A percentile compares a stretch with the other conserved stretches of the same genome.
Evolutionary conservation across 2,113 vertebrate genomes (phyloP).

Genomic region (Scartelaos histophorus): DNA sequence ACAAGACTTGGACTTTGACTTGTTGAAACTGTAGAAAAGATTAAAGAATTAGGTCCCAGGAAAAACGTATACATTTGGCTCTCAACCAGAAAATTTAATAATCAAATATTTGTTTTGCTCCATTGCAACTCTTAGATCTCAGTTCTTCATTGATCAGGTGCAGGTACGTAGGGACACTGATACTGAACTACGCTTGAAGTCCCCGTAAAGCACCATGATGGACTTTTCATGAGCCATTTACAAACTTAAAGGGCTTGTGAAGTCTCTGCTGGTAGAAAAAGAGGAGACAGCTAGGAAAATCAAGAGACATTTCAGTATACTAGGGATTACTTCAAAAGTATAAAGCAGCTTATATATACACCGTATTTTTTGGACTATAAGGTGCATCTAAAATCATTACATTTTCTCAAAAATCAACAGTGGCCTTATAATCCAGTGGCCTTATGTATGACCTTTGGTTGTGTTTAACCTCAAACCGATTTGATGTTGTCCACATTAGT

Average conservation of each 20-base stretch:
- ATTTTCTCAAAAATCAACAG: too few species aligned
- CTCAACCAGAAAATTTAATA: not conserved
- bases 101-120: not conserved
- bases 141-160: not conserved
- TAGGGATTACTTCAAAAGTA: too few species aligned
- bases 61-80: not conserved
- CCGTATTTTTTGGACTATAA: too few species aligned
- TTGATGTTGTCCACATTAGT: too few species aligned
- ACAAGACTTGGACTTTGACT: constrained; percentile 1
- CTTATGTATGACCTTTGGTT: too few species aligned
- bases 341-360: too few species aligned
- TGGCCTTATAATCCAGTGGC: too few species aligned
- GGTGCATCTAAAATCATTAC: too few species aligned
- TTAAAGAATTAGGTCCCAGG: constrained; percentile 1
- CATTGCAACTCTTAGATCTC: not conserved
- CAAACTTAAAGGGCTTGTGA: not conserved
- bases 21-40: not conserved
- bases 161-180: not conserved
- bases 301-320: not conserved
- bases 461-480: too few species aligned
- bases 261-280: not conserved
- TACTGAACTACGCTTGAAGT: not conserved
- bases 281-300: not conserved
- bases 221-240: constrained; percentile 10
- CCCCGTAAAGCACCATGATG: constrained; percentile 5